Conservation (phyloP, 1,140 invertebrate genomes). For the Colletes gigas region DNA sequence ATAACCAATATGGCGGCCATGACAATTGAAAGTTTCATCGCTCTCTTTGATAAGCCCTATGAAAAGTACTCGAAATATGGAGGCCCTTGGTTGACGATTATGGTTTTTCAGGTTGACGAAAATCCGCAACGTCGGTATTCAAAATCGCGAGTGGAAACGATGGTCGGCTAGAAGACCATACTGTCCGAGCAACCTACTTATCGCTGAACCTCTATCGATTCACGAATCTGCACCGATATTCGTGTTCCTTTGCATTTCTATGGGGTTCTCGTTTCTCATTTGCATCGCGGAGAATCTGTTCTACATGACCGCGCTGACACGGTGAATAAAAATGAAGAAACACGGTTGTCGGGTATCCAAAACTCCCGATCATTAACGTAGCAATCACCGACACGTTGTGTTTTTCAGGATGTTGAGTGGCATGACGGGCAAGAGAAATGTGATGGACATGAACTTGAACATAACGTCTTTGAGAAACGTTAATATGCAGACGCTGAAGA, state of each 20-base stretch:
- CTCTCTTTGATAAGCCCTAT: background rate
- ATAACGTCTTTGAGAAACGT: background rate
- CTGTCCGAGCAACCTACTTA: slow-evolving; percentile 46
- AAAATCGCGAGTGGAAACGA: slow-evolving; percentile 50
- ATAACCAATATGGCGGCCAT: no score
- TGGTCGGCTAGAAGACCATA: slow-evolving; percentile 57
- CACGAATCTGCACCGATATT: slow-evolving; percentile 54
- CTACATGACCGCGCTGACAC: background rate
- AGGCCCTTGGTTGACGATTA: no score
- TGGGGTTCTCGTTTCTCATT: slow-evolving; percentile 36
- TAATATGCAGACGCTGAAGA: background rate
- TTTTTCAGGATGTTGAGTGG: background rate
- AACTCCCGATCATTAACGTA: background rate
- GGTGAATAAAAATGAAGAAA: slow-evolving; percentile 11
- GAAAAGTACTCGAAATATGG: background rate
- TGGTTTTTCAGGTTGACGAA: slow-evolving; percentile 42
- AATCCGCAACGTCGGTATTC: slow-evolving; percentile 49
- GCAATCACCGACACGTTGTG: background rate
- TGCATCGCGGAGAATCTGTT: slow-evolving; percentile 52
- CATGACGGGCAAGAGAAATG: background rate
- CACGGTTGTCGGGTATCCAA: background rate
- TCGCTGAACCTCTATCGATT: slow-evolving; percentile 58
- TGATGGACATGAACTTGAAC: background rate
- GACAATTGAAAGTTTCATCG: no score
- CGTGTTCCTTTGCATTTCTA: slow-evolving; percentile 33